phyloP scores from a whole-genome alignment of 2,113 vertebrate species.

The Plectropomus leopardus region DNA sequence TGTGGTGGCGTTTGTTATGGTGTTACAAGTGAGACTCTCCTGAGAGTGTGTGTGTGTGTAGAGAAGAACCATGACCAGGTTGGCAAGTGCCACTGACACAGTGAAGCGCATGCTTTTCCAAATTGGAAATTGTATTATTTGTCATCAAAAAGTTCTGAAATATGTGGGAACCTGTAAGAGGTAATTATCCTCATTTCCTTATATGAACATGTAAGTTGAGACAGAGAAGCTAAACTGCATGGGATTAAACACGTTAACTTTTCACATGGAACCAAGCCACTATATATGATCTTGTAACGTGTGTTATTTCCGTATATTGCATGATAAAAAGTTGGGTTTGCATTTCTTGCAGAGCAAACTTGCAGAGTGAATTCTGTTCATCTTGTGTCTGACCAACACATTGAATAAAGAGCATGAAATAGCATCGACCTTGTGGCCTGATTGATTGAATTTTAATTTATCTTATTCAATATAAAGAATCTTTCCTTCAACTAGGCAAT shows the following conservation, averaged over 20 bases:
- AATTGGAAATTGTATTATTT: too few relatives aligned
- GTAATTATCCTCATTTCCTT: background rate
- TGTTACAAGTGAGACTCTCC: too few relatives aligned
- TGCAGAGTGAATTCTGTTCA: background rate
- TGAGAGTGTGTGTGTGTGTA: too few relatives aligned
- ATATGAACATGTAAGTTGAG: background rate
- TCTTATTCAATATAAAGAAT: background rate
- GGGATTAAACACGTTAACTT: background rate
- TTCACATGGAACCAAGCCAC: background rate
- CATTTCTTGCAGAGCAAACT: too few relatives aligned
- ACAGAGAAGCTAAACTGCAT: background rate
- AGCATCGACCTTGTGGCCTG: background rate
- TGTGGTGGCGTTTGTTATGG: too few relatives aligned
- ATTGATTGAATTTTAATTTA: background rate
- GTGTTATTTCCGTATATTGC: background rate
- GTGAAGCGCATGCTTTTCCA: too few relatives aligned
- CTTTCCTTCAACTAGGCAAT: background rate
- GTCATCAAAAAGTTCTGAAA: too few relatives aligned
- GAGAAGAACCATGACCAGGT: too few relatives aligned
- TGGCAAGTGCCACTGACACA: too few relatives aligned
- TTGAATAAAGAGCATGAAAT: background rate
- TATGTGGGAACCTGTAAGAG: too few relatives aligned
- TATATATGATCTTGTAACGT: background rate
- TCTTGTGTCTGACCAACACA: background rate
- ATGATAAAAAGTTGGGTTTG: background rate